Evolutionary conservation across 2,113 vertebrate genomes (phyloP).

Genomic region (Hoplias malabaricus): DNA sequence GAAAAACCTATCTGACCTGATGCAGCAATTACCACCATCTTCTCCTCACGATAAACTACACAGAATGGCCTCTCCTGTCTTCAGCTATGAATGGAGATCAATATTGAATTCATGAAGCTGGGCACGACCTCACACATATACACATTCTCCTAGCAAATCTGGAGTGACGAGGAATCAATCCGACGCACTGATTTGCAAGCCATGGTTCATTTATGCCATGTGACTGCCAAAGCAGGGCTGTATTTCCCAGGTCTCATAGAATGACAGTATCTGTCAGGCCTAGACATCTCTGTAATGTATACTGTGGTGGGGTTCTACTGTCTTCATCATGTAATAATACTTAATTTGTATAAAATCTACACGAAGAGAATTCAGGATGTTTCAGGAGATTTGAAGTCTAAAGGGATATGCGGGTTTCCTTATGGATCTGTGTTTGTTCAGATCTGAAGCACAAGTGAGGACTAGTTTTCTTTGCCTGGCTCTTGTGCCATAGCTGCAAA

Average conservation of each 20-base stretch:
- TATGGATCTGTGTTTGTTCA: no score
- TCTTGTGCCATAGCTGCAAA: no score
- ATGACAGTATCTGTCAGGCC: background rate
- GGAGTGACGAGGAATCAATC: constrained; percentile 2
- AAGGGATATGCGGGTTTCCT: no score
- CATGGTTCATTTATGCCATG: background rate
- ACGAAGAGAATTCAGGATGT: no score
- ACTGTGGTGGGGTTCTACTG: no score
- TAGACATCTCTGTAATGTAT: no score
- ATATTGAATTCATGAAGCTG: constrained; percentile 34
- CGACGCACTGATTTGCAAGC: background rate
- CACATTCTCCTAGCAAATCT: constrained; percentile 5
- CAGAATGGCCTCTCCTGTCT: constrained; percentile 1
- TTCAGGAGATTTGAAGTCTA: no score
- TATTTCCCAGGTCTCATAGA: background rate
- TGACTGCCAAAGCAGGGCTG: background rate
- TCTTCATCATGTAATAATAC: background rate
- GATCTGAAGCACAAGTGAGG: no score
- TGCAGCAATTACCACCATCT: constrained; percentile 41
- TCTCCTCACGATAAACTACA: constrained; percentile 22
- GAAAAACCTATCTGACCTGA: constrained; percentile 35
- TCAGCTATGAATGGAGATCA: constrained; percentile 31
- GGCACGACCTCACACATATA: constrained; percentile 1
- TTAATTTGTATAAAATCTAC: background rate
- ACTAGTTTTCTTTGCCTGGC: no score